A percentile compares a stretch with the other conserved stretches of the same genome.
These are phyloP conservation scores for Euglossa dilemma DNA, from an alignment of 1,140 invertebrate species.

Conservation along the genomic window DNA sequence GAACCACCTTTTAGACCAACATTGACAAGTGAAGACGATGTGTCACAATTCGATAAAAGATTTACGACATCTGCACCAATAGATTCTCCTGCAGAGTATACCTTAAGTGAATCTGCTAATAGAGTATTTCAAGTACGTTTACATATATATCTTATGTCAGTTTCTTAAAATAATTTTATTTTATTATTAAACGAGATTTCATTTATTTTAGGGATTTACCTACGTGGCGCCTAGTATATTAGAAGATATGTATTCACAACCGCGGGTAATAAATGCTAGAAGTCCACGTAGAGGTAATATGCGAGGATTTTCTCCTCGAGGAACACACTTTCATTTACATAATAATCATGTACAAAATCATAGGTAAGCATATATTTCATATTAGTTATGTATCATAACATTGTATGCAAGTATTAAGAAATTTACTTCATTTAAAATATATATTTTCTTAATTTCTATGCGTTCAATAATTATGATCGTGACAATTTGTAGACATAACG, in stretches of 20 bases:
- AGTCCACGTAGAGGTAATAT: conserved; percentile 85
- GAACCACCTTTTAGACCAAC: conserved; percentile 96
- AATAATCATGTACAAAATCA: conserved; percentile 73
- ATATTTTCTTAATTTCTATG: background rate
- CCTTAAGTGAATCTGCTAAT: conserved; percentile 97
- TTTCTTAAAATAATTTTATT: background rate
- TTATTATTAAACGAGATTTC: conserved; percentile 28
- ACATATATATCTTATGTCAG: background rate
- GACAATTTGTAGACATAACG: conserved; percentile 72
- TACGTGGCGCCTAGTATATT: conserved; percentile 98
- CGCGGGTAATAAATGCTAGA: conserved; percentile 86
- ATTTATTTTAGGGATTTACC: conserved; percentile 93
- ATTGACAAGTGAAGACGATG: conserved; percentile 96
- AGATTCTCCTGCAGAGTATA: conserved; percentile 98
- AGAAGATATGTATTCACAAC: conserved; percentile 92
- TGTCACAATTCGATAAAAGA: conserved; percentile 98
- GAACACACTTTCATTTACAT: conserved; percentile 71
- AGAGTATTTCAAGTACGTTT: conserved; percentile 92
- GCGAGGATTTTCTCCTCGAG: conserved; percentile 74
- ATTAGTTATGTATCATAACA: background rate
- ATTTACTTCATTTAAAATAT: background rate
- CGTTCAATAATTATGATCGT: conserved; percentile 13
- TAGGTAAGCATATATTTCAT: conserved; percentile 64
- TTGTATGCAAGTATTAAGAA: background rate
- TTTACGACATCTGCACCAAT: conserved; percentile 99